A percentile compares a stretch with the other conserved stretches of the same genome.
Evolutionary conservation across 2,888 invertebrate species (phyloP).

Genomic region (Nycteola revayana): DNA sequence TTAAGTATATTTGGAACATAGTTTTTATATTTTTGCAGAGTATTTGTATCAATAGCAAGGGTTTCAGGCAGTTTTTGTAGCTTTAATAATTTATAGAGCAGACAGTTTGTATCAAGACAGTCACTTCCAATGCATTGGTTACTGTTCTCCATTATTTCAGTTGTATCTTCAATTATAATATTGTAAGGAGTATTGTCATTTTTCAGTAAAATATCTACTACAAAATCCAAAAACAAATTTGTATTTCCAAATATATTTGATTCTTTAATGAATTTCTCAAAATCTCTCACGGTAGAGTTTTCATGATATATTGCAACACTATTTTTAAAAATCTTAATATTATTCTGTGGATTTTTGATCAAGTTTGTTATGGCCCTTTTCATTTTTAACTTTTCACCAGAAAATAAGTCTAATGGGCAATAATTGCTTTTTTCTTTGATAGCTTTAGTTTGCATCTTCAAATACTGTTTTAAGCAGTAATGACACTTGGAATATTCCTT

Average conservation of each 20-base stretch:
- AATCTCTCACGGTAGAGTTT: constrained; percentile 29
- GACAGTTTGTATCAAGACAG: constrained; percentile 28
- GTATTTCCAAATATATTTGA: constrained; percentile 39
- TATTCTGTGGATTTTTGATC: constrained; percentile 83
- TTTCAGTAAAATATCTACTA: constrained; percentile 50
- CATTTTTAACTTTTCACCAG: constrained; percentile 82
- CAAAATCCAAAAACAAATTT: constrained; percentile 53
- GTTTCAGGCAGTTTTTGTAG: constrained; percentile 56
- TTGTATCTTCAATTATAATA: constrained; percentile 19
- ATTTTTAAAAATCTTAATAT: constrained; percentile 82
- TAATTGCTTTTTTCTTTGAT: constrained; percentile 81
- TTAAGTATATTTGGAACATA: constrained; percentile 52
- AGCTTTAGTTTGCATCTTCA: constrained; percentile 76
- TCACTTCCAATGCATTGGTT: constrained; percentile 36
- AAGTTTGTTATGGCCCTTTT: constrained; percentile 74
- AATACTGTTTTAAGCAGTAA: constrained; percentile 81
- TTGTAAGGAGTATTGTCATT: constrained; percentile 12
- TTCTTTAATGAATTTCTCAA: constrained; percentile 37
- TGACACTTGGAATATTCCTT: constrained; percentile 70
- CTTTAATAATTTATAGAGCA: constrained; percentile 49
- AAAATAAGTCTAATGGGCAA: constrained; percentile 87
- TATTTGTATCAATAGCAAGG: constrained; percentile 17
- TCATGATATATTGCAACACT: constrained; percentile 54
- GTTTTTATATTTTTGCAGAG: constrained; percentile 26
- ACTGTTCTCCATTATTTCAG: neutral